phyloP scores from a whole-genome alignment of 2,797 vertebrate genomes.

The Pempheris klunzingeri region DNA sequence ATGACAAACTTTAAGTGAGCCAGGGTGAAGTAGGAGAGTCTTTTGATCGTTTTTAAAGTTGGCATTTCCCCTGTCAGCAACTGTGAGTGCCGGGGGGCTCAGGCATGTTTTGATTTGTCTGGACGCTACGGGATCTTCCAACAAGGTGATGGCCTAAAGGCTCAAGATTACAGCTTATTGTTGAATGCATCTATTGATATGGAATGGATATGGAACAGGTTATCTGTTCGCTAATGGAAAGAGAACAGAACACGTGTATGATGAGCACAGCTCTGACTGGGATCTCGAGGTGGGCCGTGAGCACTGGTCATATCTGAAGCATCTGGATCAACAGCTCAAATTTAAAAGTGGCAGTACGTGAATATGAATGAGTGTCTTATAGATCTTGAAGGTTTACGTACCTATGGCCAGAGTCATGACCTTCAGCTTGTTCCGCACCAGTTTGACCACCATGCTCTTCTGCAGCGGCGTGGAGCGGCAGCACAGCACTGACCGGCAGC shows the following conservation, averaged over 20 bases:
- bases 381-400: conserved; percentile 63
- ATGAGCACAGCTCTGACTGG: background rate
- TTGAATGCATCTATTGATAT: background rate
- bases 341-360: background rate
- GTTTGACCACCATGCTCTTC: conserved; percentile 98
- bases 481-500: conserved; percentile 94
- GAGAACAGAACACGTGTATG: background rate
- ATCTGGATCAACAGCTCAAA: background rate
- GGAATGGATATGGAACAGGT: background rate
- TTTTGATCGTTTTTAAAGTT: background rate
- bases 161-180: background rate
- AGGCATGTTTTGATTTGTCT: conserved; percentile 28
- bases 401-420: conserved; percentile 99
- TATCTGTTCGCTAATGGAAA: background rate
- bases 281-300: background rate
- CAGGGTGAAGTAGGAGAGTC: background rate
- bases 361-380: background rate
- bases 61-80: background rate
- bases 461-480: conserved; percentile 96
- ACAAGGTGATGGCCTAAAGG: conserved; percentile 4
- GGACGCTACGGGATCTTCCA: conserved; percentile 12
- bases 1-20: background rate
- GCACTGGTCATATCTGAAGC: background rate
- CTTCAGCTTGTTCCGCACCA: conserved; percentile 96
- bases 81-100: background rate